These are phyloP conservation scores for Poecilia velifera DNA, from an alignment of 2,797 vertebrate species.

Conservation along the genomic window DNA sequence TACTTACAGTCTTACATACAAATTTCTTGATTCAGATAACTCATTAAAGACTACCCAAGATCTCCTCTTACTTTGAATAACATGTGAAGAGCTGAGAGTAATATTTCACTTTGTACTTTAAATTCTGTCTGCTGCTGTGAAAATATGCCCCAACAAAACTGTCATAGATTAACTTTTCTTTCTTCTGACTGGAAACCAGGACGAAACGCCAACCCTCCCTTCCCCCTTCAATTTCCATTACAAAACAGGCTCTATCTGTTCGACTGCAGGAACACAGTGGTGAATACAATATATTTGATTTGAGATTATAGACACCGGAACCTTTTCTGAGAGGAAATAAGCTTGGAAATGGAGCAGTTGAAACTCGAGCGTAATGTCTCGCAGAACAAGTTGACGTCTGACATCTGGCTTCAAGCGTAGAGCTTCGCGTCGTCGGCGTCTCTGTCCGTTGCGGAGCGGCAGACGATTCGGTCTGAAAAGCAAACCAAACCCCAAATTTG, in stretches of 20 bases:
- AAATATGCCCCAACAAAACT: neutral
- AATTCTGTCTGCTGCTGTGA: neutral
- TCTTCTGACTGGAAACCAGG: constrained; percentile 54
- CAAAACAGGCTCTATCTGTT: constrained; percentile 14
- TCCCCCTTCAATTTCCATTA: neutral
- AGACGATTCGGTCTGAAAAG: neutral
- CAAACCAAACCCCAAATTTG: neutral
- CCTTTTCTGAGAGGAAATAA: constrained; percentile 77
- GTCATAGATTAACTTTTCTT: constrained; percentile 37
- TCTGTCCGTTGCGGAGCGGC: constrained; percentile 6
- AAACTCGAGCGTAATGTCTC: constrained; percentile 66
- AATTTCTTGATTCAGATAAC: neutral
- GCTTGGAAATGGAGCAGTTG: constrained; percentile 74
- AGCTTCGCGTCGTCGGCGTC: neutral
- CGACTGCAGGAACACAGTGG: constrained; percentile 45
- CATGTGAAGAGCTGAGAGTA: neutral
- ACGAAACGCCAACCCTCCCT: constrained; percentile 31
- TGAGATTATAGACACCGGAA: constrained; percentile 68
- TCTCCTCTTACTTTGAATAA: neutral
- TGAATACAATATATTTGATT: constrained; percentile 80
- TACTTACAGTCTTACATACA: neutral
- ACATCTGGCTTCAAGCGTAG: neutral
- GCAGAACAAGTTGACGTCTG: constrained; percentile 43
- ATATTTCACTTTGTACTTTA: neutral
- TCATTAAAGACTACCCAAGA: too few relatives aligned